phyloP scores from a whole-genome alignment of 1,140 invertebrate species.

The Cataglyphis hispanica region DNA sequence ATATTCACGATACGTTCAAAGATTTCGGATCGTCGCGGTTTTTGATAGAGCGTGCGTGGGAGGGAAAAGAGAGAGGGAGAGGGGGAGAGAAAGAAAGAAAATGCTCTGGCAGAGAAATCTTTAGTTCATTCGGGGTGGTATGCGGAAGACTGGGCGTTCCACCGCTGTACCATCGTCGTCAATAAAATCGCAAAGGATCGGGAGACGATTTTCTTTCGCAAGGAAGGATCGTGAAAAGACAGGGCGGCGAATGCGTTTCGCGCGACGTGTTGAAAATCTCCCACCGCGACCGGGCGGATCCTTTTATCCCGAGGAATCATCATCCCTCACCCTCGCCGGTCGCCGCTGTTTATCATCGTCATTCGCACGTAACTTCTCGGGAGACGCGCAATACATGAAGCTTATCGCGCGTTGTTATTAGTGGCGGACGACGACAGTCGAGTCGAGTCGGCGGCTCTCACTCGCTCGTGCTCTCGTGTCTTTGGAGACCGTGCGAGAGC shows the following conservation, averaged over 20 bases:
- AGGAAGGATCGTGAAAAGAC: background rate
- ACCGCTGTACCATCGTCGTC: slow-evolving; percentile 51
- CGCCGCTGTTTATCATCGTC: slow-evolving; percentile 17
- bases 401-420: slow-evolving; percentile 39
- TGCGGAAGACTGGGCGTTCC: slow-evolving; percentile 68
- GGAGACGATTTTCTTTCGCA: background rate
- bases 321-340: slow-evolving; percentile 14
- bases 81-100: slow-evolving; percentile 37
- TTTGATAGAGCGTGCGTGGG: no score
- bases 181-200: slow-evolving; percentile 39
- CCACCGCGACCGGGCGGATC: background rate
- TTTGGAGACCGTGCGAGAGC: slow-evolving; percentile 12
- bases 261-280: background rate
- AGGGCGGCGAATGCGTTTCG: background rate
- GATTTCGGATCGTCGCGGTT: no score
- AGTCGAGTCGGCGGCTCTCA: slow-evolving; percentile 49
- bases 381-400: slow-evolving; percentile 46
- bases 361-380: slow-evolving; percentile 57
- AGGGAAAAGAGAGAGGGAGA: no score
- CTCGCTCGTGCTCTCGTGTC: slow-evolving; percentile 35
- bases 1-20: no score
- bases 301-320: background rate
- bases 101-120: slow-evolving; percentile 49
- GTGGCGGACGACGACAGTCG: slow-evolving; percentile 40
- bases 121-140: slow-evolving; percentile 72